Evolutionary conservation across 2,797 vertebrate genomes (phyloP).

Genomic region (Characodon lateralis): DNA sequence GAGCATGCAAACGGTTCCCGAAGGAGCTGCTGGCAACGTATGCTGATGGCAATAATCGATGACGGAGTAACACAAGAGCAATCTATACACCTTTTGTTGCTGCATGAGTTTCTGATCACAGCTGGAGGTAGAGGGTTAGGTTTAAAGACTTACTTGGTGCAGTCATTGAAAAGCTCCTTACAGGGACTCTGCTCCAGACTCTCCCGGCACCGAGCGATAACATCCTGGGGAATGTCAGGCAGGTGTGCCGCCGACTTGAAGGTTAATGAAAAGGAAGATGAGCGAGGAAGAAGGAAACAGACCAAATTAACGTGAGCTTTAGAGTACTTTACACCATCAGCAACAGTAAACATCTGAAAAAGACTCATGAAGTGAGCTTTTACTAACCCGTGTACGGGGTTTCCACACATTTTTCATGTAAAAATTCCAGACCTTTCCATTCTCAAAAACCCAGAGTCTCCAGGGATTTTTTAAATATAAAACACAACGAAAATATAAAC

Average conservation of each 20-base stretch:
- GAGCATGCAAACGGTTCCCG: slow-evolving; percentile 16
- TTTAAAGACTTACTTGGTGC: slow-evolving; percentile 82
- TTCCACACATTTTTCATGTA: background rate
- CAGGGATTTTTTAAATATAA: background rate
- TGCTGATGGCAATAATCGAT: background rate
- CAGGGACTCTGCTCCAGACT: slow-evolving; percentile 85
- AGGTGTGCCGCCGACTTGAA: slow-evolving; percentile 82
- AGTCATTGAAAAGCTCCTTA: slow-evolving; percentile 90
- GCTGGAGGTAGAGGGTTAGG: background rate
- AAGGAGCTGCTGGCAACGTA: slow-evolving; percentile 22
- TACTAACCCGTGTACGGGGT: no score
- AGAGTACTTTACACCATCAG: background rate
- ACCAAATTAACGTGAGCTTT: background rate
- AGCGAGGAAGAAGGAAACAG: slow-evolving; percentile 1
- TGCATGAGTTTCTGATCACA: background rate
- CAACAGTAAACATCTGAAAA: no score
- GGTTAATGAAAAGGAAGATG: slow-evolving; percentile 21
- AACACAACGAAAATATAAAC: background rate
- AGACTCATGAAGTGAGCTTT: no score
- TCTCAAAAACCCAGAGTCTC: background rate
- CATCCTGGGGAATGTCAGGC: slow-evolving; percentile 85
- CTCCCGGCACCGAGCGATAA: slow-evolving; percentile 84
- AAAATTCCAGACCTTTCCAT: background rate
- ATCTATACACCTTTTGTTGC: background rate
- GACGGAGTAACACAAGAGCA: background rate